Evolutionary conservation across 2,113 vertebrate genomes (phyloP).

Genomic region (Suncus etruscus): DNA sequence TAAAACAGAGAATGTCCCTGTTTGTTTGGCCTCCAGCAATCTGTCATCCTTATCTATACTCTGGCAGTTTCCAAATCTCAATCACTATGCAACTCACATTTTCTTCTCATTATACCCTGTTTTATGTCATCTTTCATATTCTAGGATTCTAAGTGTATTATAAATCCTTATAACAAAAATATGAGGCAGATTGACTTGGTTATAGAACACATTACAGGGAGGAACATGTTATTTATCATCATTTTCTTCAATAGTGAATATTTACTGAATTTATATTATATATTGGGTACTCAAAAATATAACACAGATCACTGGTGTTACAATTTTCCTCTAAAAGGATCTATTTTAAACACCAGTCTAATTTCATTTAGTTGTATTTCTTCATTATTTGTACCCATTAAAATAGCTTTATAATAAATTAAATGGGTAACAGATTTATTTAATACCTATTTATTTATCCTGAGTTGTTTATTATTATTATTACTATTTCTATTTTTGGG

Average conservation of each 20-base stretch:
- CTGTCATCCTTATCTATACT: neutral
- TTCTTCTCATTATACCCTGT: slow-evolving; percentile 23
- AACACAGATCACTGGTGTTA: neutral
- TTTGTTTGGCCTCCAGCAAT: neutral
- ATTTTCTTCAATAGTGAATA: slow-evolving; percentile 62
- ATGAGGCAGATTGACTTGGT: slow-evolving; percentile 63
- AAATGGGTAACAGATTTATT: slow-evolving; percentile 53
- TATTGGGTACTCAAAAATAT: slow-evolving; percentile 53
- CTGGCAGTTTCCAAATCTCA: neutral
- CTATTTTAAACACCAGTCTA: slow-evolving; percentile 42
- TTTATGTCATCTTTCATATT: slow-evolving; percentile 55
- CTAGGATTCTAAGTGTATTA: slow-evolving; percentile 55
- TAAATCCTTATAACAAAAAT: slow-evolving; percentile 66
- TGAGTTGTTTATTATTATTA: slow-evolving; percentile 59
- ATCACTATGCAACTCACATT: neutral
- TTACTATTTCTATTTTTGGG: neutral
- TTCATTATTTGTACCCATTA: neutral
- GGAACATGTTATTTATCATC: slow-evolving; percentile 61
- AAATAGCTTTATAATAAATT: slow-evolving; percentile 19
- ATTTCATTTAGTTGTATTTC: neutral
- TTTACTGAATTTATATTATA: slow-evolving; percentile 65
- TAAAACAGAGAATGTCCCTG: neutral
- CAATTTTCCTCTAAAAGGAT: slow-evolving; percentile 32
- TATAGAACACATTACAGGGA: slow-evolving; percentile 61
- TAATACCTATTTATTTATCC: slow-evolving; percentile 56